These are phyloP conservation scores for Caenorhabditis tropicalis DNA, from an alignment of 1,140 invertebrate genomes.

Conservation along the genomic window DNA sequence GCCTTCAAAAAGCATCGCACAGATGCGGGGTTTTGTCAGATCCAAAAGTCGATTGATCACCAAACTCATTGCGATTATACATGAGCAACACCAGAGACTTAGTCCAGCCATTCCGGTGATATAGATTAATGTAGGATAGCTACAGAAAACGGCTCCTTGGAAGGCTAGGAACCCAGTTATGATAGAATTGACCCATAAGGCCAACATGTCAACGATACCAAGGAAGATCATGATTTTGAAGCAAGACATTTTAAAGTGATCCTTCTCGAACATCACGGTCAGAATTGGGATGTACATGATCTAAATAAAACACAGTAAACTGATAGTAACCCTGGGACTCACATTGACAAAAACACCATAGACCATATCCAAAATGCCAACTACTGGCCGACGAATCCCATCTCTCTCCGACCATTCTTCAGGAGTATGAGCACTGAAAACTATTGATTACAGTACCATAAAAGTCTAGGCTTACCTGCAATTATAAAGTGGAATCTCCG, in stretches of 20 bases:
- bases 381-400: background rate
- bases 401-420: constrained; percentile 5
- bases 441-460: background rate
- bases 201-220: constrained; percentile 20
- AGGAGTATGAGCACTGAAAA: background rate
- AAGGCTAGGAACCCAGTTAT: background rate
- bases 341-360: background rate
- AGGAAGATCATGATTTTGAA: constrained; percentile 42
- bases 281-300: background rate
- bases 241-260: background rate
- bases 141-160: background rate
- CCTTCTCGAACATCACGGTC: background rate
- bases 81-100: background rate
- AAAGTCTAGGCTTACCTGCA: background rate
- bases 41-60: background rate
- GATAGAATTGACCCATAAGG: background rate
- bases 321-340: background rate
- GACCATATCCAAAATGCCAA: background rate
- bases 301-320: background rate
- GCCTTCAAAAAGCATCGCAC: background rate
- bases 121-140: background rate
- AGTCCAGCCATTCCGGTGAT: background rate
- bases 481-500: constrained; percentile 2
- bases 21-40: background rate
- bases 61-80: background rate